Conservation (phyloP, 2,113 vertebrate species). For the Collichthys lucidus region DNA sequence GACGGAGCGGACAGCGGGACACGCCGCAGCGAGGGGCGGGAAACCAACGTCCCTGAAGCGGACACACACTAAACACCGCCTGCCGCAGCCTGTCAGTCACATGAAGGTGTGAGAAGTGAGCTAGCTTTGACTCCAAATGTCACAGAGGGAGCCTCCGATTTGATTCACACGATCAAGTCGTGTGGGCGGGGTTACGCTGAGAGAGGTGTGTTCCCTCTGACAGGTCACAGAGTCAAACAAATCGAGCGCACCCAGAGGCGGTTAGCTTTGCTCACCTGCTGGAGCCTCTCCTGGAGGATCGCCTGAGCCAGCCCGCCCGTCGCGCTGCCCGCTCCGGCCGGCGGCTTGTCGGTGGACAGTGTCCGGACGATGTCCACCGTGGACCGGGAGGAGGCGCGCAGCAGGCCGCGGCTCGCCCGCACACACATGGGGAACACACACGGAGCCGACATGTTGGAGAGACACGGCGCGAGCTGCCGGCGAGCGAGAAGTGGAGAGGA, state of each 20-base stretch:
- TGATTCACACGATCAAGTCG: accelerated
- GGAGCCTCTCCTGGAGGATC: slow-evolving; percentile 83
- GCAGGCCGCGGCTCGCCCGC: slow-evolving; percentile 78
- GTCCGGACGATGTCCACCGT: slow-evolving; percentile 48
- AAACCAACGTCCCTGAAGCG: accelerated
- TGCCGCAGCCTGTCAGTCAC: accelerated
- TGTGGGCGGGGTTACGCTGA: not conserved
- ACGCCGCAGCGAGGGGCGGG: not conserved
- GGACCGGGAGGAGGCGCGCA: slow-evolving; percentile 37
- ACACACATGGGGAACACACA: slow-evolving; percentile 85
- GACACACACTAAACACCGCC: accelerated
- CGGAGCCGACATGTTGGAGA: slow-evolving; percentile 85
- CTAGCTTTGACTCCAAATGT: slow-evolving; percentile 22
- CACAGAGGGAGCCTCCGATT: not conserved
- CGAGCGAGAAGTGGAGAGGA: slow-evolving; percentile 70
- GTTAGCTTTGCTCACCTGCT: slow-evolving; percentile 71
- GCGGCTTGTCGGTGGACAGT: slow-evolving; percentile 64
- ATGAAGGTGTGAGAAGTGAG: not conserved
- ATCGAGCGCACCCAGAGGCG: slow-evolving; percentile 28
- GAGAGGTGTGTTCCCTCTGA: no score
- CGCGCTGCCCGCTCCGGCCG: slow-evolving; percentile 21
- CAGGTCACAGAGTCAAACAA: not conserved
- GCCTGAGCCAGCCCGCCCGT: slow-evolving; percentile 82
- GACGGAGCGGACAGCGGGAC: not conserved
- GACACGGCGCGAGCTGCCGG: slow-evolving; percentile 49